A percentile compares a stretch with the other conserved stretches of the same genome.
Conservation (phyloP, 2,797 vertebrate genomes). For the Synanceia verrucosa region DNA sequence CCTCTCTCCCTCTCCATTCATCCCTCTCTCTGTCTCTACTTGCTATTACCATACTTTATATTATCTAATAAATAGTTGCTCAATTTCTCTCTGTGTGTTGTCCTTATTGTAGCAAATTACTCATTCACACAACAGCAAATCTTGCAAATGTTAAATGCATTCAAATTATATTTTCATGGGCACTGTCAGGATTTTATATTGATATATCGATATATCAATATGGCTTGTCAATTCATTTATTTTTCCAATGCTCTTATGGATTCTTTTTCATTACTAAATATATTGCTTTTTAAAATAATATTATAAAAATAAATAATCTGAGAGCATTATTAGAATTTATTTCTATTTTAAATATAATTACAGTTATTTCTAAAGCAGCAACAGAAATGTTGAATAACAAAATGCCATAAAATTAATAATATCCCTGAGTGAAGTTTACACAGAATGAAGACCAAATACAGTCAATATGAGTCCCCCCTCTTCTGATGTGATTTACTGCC, state of each 20-base stretch:
- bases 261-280: no score
- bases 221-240: background rate
- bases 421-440: background rate
- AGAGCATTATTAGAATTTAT: no score
- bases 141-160: background rate
- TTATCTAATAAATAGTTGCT: slow-evolving; percentile 29
- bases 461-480: background rate
- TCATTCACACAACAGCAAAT: background rate
- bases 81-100: background rate
- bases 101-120: slow-evolving; percentile 10
- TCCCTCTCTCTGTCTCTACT: slow-evolving; percentile 30
- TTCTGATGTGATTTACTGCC: background rate
- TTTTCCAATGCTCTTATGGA: no score
- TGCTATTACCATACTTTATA: slow-evolving; percentile 40
- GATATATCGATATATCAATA: background rate
- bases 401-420: background rate
- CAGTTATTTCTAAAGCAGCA: no score
- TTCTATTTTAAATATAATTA: no score
- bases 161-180: background rate
- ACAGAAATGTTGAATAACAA: no score
- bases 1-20: slow-evolving; percentile 24
- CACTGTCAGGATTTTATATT: background rate
- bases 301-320: no score
- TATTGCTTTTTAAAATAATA: no score
- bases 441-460: background rate